Conservation (phyloP, 2,113 vertebrate genomes). For the Xiphorhynchus elegans region DNA sequence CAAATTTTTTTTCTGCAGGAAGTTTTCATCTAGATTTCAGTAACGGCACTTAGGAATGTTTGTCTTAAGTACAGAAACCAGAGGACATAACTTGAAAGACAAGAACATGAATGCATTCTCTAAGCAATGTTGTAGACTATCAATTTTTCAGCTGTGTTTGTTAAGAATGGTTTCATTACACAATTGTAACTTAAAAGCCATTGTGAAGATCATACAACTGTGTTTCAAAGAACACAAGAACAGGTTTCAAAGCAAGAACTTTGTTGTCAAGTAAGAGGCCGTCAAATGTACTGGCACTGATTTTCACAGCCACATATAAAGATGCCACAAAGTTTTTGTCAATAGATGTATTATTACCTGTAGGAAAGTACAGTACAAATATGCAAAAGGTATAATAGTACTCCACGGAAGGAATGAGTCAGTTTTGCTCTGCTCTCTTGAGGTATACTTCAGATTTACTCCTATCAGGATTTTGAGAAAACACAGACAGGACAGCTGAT, state of each 20-base stretch:
- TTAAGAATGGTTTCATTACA: background rate
- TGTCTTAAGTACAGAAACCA: background rate
- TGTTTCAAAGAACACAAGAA: background rate
- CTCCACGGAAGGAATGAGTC: background rate
- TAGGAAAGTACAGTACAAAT: background rate
- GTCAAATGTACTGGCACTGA: background rate
- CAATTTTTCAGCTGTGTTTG: background rate
- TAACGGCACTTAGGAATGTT: background rate
- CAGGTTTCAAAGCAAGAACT: background rate
- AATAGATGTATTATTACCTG: background rate
- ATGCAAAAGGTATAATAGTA: background rate
- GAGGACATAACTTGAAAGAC: background rate
- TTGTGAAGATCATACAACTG: background rate
- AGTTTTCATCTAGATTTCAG: background rate
- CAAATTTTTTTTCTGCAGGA: background rate
- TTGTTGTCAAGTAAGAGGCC: background rate
- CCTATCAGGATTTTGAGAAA: background rate
- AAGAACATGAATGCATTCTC: background rate
- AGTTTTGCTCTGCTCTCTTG: background rate
- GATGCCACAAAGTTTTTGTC: background rate
- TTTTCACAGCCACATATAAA: background rate
- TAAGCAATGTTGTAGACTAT: background rate
- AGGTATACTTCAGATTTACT: background rate
- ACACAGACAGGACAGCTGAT: background rate
- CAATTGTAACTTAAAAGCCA: background rate